These are phyloP conservation scores for Novumbra hubbsi DNA, from an alignment of 2,797 vertebrate species.

Conservation along the genomic window DNA sequence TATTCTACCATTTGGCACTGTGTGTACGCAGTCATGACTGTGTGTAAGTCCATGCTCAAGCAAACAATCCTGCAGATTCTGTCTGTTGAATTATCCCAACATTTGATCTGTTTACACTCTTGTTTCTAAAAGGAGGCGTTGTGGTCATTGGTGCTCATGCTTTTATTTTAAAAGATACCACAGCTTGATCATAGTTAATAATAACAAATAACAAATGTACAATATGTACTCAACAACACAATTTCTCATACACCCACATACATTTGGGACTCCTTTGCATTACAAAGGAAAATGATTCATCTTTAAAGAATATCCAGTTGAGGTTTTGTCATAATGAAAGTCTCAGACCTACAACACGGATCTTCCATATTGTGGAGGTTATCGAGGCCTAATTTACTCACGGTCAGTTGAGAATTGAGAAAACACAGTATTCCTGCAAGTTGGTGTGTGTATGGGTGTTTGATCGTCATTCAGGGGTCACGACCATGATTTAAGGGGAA, in stretches of 20 bases:
- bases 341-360: no score
- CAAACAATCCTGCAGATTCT: no score
- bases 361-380: no score
- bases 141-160: background rate
- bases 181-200: background rate
- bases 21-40: no score
- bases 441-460: constrained; percentile 11
- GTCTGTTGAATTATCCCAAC: no score
- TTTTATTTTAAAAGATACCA: background rate
- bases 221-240: background rate
- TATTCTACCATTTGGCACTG: no score
- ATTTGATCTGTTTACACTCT: no score
- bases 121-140: background rate
- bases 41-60: no score
- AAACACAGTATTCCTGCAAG: background rate
- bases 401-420: background rate
- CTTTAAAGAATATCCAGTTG: no score
- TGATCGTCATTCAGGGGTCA: background rate
- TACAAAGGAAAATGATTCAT: constrained; percentile 8
- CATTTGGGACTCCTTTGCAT: constrained; percentile 10
- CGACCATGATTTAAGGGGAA: constrained; percentile 16
- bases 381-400: background rate
- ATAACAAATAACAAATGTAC: background rate
- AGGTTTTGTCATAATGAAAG: no score
- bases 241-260: constrained; percentile 8